phyloP scores from a whole-genome alignment of 2,113 vertebrate genomes.

The Nymphicus hollandicus region DNA sequence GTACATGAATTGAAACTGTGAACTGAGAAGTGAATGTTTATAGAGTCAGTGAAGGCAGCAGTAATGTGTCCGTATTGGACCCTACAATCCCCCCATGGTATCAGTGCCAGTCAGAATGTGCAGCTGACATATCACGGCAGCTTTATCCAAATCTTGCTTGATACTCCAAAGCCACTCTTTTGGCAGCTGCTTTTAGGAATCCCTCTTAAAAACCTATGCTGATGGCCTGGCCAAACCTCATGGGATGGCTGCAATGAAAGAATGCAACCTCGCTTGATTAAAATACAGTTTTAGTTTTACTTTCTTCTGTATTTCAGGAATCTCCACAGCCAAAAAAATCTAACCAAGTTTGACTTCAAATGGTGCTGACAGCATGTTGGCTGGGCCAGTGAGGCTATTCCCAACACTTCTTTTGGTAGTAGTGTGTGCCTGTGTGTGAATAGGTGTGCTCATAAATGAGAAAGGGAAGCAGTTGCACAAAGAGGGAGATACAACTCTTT shows the following conservation, averaged over 20 bases:
- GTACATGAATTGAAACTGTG: not conserved
- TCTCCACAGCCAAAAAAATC: not conserved
- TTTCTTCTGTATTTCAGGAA: not conserved
- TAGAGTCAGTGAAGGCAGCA: not conserved
- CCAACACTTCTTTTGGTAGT: not conserved
- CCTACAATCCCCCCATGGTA: not conserved
- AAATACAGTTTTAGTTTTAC: not conserved
- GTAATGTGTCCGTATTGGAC: not conserved
- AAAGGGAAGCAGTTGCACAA: not conserved
- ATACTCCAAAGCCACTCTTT: not conserved
- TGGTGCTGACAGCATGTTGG: not conserved
- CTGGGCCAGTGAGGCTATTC: not conserved
- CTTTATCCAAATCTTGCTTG: not conserved
- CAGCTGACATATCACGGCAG: not conserved
- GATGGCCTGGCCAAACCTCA: not conserved
- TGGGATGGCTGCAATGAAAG: not conserved
- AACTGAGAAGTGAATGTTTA: not conserved
- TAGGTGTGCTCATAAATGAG: not conserved
- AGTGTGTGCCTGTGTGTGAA: fast-evolving
- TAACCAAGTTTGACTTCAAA: not conserved
- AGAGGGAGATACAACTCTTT: not conserved
- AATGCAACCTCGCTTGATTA: not conserved
- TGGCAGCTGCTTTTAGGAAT: not conserved
- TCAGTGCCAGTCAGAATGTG: not conserved
- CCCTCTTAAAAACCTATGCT: not conserved